Conservation (phyloP, 2,113 vertebrate genomes). For the Marmota flaviventris region DNA sequence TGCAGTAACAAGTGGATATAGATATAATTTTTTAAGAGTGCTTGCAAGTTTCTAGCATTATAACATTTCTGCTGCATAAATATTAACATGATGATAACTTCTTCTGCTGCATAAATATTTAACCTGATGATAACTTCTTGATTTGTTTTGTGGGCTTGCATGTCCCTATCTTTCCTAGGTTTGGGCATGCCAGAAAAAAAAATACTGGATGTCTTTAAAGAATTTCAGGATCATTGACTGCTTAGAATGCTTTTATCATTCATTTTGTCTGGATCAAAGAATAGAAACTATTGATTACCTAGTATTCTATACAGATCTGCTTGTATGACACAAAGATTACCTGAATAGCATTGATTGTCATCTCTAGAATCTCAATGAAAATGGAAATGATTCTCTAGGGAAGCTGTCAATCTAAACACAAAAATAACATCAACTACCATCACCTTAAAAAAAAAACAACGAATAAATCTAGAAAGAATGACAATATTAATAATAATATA, state of each 20-base stretch:
- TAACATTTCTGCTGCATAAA: background rate
- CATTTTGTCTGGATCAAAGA: constrained; percentile 71
- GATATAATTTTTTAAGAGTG: background rate
- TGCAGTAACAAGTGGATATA: background rate
- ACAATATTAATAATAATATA: constrained; percentile 5
- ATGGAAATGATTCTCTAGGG: constrained; percentile 16
- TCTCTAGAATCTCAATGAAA: constrained; percentile 42
- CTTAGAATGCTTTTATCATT: constrained; percentile 67
- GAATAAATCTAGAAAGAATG: background rate
- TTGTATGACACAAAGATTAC: constrained; percentile 53
- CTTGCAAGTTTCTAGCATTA: background rate
- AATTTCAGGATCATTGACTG: background rate
- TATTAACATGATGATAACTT: background rate
- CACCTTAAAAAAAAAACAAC: background rate
- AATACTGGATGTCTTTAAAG: constrained; percentile 9
- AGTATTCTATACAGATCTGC: background rate
- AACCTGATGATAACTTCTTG: background rate
- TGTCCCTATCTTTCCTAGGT: background rate
- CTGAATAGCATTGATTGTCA: constrained; percentile 32
- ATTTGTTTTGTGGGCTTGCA: background rate
- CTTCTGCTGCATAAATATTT: constrained; percentile 29
- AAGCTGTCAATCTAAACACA: constrained; percentile 17
- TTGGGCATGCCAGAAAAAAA: constrained; percentile 7
- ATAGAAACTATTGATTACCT: constrained; percentile 63
- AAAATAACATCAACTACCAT: background rate